phyloP scores from a whole-genome alignment of 2,113 vertebrate genomes.

The Centropus unirufus region DNA sequence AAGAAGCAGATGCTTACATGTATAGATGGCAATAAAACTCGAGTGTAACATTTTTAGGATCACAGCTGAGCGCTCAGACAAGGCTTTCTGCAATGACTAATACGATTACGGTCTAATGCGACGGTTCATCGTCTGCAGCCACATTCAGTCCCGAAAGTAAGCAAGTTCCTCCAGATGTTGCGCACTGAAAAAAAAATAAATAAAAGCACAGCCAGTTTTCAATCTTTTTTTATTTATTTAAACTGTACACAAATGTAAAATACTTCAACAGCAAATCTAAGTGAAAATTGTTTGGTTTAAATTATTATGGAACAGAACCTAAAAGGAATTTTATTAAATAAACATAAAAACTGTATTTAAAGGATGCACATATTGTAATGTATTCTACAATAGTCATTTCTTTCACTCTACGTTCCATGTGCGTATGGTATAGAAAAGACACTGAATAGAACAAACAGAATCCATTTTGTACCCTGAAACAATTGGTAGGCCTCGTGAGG shows the following conservation, averaged over 20 bases:
- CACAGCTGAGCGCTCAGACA: constrained; percentile 52
- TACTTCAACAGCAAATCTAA: constrained; percentile 83
- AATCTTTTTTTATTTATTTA: constrained; percentile 91
- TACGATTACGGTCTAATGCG: neutral
- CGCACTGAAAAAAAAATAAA: neutral
- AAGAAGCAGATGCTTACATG: constrained; percentile 47
- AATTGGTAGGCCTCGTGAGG: constrained; percentile 88
- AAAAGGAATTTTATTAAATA: constrained; percentile 98
- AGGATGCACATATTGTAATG: constrained; percentile 78
- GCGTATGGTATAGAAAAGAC: constrained; percentile 89
- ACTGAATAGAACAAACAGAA: constrained; percentile 89
- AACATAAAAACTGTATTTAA: constrained; percentile 87
- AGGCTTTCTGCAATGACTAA: constrained; percentile 59
- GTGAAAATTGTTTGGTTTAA: constrained; percentile 93
- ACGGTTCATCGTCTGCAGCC: constrained; percentile 41
- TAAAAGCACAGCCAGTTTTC: constrained; percentile 62
- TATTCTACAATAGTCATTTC: constrained; percentile 71
- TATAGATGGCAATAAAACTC: constrained; percentile 9
- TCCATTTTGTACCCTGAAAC: constrained; percentile 93
- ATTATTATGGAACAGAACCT: constrained; percentile 95
- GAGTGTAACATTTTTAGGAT: constrained; percentile 47
- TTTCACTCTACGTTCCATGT: constrained; percentile 82
- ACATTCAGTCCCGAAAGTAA: constrained; percentile 16
- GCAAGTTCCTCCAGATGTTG: constrained; percentile 59
- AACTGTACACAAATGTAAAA: constrained; percentile 94